Evolutionary conservation across 2,888 invertebrate species (phyloP).

Genomic region (Neoscelio sp.): DNA sequence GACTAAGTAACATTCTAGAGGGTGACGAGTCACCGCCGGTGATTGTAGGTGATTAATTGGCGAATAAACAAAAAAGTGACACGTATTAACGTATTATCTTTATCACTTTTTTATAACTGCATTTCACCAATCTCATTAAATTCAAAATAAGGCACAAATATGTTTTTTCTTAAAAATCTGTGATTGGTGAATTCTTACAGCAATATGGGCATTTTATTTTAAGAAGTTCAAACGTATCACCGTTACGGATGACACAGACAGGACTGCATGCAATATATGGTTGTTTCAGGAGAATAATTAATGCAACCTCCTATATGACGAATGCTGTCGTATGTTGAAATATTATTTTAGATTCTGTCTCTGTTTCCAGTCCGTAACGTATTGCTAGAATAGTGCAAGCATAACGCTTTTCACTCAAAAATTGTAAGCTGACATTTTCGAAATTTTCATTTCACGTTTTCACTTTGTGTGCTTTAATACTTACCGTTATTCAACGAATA

Average conservation of each 20-base stretch:
- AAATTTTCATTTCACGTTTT: conserved; percentile 19
- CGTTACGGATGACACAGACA: conserved; percentile 47
- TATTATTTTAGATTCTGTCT: conserved; percentile 27
- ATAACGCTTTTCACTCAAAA: conserved; percentile 26
- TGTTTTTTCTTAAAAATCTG: conserved; percentile 22
- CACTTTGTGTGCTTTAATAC: conserved; percentile 34
- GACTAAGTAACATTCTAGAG: too few species aligned
- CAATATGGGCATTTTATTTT: conserved; percentile 63
- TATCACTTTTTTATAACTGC: conserved; percentile 13
- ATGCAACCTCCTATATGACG: conserved; percentile 12
- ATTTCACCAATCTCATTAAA: conserved; percentile 26
- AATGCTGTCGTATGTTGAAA: conserved; percentile 18
- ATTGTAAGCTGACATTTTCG: not conserved
- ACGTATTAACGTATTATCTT: conserved; percentile 12
- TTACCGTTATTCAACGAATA: conserved; percentile 31
- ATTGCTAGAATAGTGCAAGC: conserved; percentile 16
- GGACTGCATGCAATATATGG: conserved; percentile 54
- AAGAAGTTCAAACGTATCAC: conserved; percentile 32
- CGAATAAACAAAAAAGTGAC: conserved; percentile 30
- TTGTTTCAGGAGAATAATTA: conserved; percentile 36
- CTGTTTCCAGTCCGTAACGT: conserved; percentile 48
- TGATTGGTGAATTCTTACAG: conserved; percentile 49
- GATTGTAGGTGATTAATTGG: conserved; percentile 3
- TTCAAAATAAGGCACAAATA: conserved; percentile 19
- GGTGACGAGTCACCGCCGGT: too few species aligned